Percentiles rank a stretch among this genome's conserved stretches.
phyloP scores from a whole-genome alignment of 2,888 invertebrate species.

The Lamellibrachia satsuma region DNA sequence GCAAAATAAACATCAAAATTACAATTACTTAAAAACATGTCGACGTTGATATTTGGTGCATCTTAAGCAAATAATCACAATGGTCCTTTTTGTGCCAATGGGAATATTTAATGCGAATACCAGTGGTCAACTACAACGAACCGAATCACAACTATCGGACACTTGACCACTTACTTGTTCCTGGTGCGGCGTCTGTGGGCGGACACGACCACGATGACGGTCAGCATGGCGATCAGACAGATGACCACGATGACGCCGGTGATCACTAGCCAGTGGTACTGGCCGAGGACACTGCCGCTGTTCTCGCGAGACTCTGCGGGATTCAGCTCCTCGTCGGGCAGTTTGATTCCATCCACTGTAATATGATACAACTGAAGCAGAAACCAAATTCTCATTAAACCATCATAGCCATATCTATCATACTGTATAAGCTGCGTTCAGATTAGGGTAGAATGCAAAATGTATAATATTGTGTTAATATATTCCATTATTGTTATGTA shows the following conservation, averaged over 20 bases:
- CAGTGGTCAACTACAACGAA: too few relatives aligned
- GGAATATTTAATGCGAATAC: too few relatives aligned
- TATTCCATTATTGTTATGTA: too few relatives aligned
- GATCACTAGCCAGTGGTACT: background rate
- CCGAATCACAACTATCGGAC: too few relatives aligned
- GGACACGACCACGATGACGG: background rate
- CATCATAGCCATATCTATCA: background rate
- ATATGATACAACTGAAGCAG: background rate
- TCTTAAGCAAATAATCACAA: too few relatives aligned
- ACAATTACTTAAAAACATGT: too few relatives aligned
- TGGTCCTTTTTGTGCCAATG: too few relatives aligned
- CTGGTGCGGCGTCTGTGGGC: background rate
- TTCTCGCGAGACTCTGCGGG: background rate
- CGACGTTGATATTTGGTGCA: too few relatives aligned
- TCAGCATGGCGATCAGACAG: background rate
- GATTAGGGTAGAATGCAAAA: too few relatives aligned
- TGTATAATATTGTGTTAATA: too few relatives aligned
- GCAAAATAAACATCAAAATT: too few relatives aligned
- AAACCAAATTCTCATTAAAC: background rate
- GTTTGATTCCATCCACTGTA: background rate
- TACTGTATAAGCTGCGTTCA: too few relatives aligned
- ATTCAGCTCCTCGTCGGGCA: background rate
- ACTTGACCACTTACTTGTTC: background rate
- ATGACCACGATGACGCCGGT: background rate
- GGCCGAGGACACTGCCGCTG: background rate